Percentiles rank a stretch among this genome's conserved stretches.
These are phyloP conservation scores for Macrosoma leucophasiata DNA, from an alignment of 2,888 invertebrate species.

Conservation along the genomic window DNA sequence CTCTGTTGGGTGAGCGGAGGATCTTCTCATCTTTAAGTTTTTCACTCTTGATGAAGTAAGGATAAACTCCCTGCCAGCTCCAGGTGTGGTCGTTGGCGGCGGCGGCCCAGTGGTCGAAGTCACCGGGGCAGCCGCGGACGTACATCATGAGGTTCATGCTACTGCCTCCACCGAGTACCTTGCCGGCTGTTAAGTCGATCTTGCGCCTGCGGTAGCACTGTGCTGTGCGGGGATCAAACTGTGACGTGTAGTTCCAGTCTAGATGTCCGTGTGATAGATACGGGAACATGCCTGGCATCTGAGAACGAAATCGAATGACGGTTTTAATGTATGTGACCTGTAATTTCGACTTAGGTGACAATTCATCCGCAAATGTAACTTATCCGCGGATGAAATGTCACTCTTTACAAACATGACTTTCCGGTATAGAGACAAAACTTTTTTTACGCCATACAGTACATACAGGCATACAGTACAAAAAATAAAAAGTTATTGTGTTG, in stretches of 20 bases:
- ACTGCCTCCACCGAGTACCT: slow-evolving; percentile 30
- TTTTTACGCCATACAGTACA: too few relatives aligned
- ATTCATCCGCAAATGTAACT: too few relatives aligned
- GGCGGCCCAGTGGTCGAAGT: slow-evolving; percentile 30
- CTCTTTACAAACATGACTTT: too few relatives aligned
- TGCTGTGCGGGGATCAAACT: slow-evolving; percentile 16
- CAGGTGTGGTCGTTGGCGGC: slow-evolving; percentile 26
- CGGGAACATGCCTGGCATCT: slow-evolving; percentile 18
- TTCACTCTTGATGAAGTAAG: slow-evolving; percentile 33
- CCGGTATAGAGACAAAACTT: too few relatives aligned
- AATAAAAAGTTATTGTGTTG: too few relatives aligned
- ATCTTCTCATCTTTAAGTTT: slow-evolving; percentile 24
- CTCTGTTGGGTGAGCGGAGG: slow-evolving; percentile 21
- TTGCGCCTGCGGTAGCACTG: slow-evolving; percentile 16
- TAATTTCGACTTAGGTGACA: too few relatives aligned
- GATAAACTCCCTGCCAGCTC: slow-evolving; percentile 26
- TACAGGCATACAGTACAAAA: too few relatives aligned
- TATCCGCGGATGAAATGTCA: too few relatives aligned
- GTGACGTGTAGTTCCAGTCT: slow-evolving; percentile 29
- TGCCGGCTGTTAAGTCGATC: slow-evolving; percentile 24
- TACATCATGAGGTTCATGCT: slow-evolving; percentile 29
- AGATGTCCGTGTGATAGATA: slow-evolving; percentile 10
- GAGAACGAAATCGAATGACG: too few relatives aligned
- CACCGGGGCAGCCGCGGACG: slow-evolving; percentile 27
- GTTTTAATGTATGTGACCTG: too few relatives aligned